A percentile compares a stretch with the other conserved stretches of the same genome.
These are phyloP conservation scores for Lepidocolaptes lacrymiger DNA, from an alignment of 2,797 vertebrate genomes.

Conservation along the genomic window DNA sequence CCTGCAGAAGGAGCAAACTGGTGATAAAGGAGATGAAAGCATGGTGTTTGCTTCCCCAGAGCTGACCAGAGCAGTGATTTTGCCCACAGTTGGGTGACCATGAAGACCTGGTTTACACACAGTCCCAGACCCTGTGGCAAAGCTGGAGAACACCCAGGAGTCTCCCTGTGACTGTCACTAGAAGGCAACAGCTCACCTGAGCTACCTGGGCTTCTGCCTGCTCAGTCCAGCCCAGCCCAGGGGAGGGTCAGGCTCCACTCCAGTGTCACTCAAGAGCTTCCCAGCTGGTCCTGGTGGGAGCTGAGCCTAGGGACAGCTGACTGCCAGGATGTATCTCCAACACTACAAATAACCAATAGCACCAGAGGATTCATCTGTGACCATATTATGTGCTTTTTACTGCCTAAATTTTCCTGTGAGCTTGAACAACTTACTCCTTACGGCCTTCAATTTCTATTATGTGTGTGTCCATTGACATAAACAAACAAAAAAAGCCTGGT, in stretches of 20 bases:
- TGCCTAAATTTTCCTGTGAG: neutral
- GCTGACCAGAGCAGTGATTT: neutral
- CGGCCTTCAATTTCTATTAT: neutral
- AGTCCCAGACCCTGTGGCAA: neutral
- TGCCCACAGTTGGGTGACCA: neutral
- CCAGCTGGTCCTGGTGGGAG: neutral
- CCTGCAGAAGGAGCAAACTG: neutral
- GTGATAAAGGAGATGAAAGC: no score
- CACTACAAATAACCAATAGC: neutral
- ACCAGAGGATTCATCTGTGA: neutral
- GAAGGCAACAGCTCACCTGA: neutral
- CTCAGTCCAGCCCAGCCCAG: neutral
- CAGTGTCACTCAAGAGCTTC: neutral
- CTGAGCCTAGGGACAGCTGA: accelerated
- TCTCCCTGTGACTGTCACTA: accelerated
- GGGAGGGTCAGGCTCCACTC: neutral
- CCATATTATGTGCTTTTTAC: no score
- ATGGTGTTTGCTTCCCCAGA: accelerated
- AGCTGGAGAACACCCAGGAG: neutral
- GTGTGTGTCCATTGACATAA: accelerated
- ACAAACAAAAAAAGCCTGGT: neutral
- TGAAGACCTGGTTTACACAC: neutral
- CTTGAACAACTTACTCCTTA: neutral
- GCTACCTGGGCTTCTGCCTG: neutral
- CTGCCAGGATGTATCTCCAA: neutral